Evolutionary conservation across 2,888 invertebrate genomes (phyloP).

Genomic region (Euplagia quadripunctaria): DNA sequence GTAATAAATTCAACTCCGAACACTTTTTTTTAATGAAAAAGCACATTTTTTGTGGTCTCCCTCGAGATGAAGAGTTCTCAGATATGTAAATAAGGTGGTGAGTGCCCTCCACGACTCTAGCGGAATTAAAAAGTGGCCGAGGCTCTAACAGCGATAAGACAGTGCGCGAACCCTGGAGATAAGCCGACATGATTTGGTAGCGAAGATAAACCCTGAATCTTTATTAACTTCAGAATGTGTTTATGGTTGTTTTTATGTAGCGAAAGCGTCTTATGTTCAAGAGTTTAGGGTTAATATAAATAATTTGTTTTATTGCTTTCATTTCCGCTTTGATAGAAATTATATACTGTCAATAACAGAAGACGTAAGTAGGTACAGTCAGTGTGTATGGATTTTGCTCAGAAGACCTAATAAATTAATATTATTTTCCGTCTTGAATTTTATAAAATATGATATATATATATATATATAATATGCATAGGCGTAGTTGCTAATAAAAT

Average conservation of each 20-base stretch:
- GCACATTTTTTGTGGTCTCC: constrained; percentile 20
- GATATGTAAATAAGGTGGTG: constrained; percentile 62
- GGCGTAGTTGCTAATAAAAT: too few species aligned
- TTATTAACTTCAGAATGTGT: constrained; percentile 18
- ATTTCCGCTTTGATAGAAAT: too few species aligned
- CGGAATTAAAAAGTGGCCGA: constrained; percentile 59
- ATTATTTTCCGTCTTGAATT: too few species aligned
- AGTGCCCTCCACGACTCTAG: constrained; percentile 47
- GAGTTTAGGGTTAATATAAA: constrained; percentile 4
- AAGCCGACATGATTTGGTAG: constrained; percentile 45
- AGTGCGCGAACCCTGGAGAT: constrained; percentile 45
- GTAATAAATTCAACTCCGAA: constrained; percentile 25
- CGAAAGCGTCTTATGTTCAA: not conserved
- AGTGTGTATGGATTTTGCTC: too few species aligned
- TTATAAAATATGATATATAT: too few species aligned
- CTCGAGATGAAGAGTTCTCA: constrained; percentile 51
- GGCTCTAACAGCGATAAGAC: constrained; percentile 35
- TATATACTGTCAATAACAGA: not conserved
- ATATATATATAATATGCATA: too few species aligned
- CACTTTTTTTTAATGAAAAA: constrained; percentile 21
- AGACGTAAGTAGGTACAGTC: not conserved
- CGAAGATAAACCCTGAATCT: constrained; percentile 48
- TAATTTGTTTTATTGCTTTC: not conserved
- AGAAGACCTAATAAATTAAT: too few species aligned
- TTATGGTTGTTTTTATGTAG: constrained; percentile 10